These are phyloP conservation scores for Empidonax traillii DNA, from an alignment of 2,113 vertebrate genomes.

Conservation along the genomic window DNA sequence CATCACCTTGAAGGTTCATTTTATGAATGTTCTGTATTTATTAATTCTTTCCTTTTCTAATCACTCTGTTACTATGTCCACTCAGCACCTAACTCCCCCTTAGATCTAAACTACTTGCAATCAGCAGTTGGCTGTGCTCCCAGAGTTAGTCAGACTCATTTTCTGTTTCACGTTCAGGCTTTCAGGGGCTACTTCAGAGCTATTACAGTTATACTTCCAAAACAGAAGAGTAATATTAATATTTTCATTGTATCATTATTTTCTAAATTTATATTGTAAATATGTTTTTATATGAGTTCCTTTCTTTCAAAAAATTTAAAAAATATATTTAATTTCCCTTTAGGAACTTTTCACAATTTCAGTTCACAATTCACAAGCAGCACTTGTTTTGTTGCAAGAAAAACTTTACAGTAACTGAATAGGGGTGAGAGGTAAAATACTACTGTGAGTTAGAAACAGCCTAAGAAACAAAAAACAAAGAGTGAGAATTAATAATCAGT, in stretches of 20 bases:
- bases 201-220: background rate
- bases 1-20: background rate
- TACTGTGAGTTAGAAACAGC: background rate
- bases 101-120: constrained; percentile 33
- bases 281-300: background rate
- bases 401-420: background rate
- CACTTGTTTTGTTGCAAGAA: background rate
- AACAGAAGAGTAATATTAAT: background rate
- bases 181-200: background rate
- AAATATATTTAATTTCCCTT: background rate
- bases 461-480: constrained; percentile 19
- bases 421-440: constrained; percentile 17
- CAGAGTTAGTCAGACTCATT: constrained; percentile 37
- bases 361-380: background rate
- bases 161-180: constrained; percentile 40
- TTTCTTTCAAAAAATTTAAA: background rate
- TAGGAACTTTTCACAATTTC: background rate
- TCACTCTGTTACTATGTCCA: constrained; percentile 46
- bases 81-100: constrained; percentile 33
- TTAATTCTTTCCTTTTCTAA: constrained; percentile 62
- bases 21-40: constrained; percentile 33
- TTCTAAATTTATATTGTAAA: background rate
- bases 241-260: constrained; percentile 1
- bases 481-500: background rate
- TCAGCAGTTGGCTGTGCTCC: constrained; percentile 51